These are phyloP conservation scores for Danio tinwini DNA, from an alignment of 2,797 vertebrate species.

Conservation along the genomic window DNA sequence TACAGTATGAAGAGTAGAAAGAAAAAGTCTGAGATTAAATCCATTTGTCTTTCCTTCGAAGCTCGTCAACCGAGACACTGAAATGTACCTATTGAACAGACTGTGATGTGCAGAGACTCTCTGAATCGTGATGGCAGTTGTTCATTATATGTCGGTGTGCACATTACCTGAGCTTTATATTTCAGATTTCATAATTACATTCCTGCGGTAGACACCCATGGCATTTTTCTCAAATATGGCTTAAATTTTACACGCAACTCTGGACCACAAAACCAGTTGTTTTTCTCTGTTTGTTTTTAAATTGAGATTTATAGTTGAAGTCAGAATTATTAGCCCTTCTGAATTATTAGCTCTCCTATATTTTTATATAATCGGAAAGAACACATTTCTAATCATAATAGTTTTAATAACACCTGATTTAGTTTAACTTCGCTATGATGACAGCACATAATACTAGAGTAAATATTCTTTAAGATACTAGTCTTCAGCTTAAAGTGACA, in stretches of 20 bases:
- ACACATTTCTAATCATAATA: too few relatives aligned
- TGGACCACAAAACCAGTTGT: too few relatives aligned
- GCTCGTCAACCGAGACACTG: conserved; percentile 22
- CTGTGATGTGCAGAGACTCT: conserved; percentile 48
- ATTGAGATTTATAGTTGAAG: too few relatives aligned
- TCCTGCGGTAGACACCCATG: conserved; percentile 6
- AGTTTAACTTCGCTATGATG: too few relatives aligned
- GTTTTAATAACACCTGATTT: too few relatives aligned
- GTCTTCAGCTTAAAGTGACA: too few relatives aligned
- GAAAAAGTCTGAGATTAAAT: conserved; percentile 43
- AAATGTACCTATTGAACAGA: conserved; percentile 63
- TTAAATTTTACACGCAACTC: conserved; percentile 11
- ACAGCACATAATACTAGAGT: too few relatives aligned
- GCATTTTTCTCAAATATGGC: not conserved
- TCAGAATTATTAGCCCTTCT: too few relatives aligned
- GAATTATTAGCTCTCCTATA: too few relatives aligned
- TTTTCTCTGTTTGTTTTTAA: too few relatives aligned
- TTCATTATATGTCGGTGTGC: conserved; percentile 66
- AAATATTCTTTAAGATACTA: too few relatives aligned
- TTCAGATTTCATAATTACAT: conserved; percentile 36
- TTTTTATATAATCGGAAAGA: too few relatives aligned
- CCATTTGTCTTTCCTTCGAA: conserved; percentile 49
- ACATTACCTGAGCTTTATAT: conserved; percentile 66
- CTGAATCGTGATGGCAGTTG: conserved; percentile 45
- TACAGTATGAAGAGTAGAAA: conserved; percentile 19